A percentile compares a stretch with the other conserved stretches of the same genome.
Conservation (phyloP, 1,140 invertebrate genomes). For the Ceratosolen solmsi region DNA sequence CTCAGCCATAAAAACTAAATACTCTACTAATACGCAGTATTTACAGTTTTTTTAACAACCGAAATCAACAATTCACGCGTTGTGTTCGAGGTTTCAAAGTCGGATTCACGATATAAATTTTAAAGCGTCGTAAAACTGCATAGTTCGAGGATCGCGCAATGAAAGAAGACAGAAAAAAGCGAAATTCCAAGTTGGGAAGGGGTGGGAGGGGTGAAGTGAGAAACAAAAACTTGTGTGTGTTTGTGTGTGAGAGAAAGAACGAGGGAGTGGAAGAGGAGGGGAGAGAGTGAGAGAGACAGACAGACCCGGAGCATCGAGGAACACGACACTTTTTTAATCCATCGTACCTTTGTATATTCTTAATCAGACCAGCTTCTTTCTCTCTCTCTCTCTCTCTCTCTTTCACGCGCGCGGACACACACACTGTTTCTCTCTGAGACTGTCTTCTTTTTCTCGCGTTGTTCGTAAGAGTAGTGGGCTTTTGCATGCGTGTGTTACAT, state of each 20-base stretch:
- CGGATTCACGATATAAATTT: conserved; percentile 34
- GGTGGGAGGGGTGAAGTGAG: not conserved
- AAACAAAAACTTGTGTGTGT: conserved; percentile 15
- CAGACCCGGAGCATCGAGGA: not conserved
- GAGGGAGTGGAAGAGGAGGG: not conserved
- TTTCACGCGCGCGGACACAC: conserved; percentile 30
- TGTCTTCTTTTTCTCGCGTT: not conserved
- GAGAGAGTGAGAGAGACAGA: not conserved
- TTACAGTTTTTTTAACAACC: conserved; percentile 40
- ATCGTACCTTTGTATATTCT: conserved; percentile 25
- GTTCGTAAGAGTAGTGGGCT: not conserved
- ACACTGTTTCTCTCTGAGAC: too few species aligned
- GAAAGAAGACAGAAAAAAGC: conserved; percentile 8
- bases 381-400: conserved; percentile 36
- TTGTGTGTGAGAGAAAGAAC: not conserved
- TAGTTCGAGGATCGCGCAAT: conserved; percentile 13
- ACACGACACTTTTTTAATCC: conserved; percentile 47
- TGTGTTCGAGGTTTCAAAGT: not conserved
- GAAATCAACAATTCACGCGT: conserved; percentile 27
- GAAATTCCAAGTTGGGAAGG: not conserved
- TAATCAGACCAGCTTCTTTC: conserved; percentile 50
- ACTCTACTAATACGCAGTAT: conserved; percentile 41
- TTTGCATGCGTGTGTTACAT: conserved; percentile 46
- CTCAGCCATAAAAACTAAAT: conserved; percentile 24
- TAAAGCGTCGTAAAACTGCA: conserved; percentile 37